Conservation (phyloP, 2,888 invertebrate species). For the Malthinus seriepunctatus region DNA sequence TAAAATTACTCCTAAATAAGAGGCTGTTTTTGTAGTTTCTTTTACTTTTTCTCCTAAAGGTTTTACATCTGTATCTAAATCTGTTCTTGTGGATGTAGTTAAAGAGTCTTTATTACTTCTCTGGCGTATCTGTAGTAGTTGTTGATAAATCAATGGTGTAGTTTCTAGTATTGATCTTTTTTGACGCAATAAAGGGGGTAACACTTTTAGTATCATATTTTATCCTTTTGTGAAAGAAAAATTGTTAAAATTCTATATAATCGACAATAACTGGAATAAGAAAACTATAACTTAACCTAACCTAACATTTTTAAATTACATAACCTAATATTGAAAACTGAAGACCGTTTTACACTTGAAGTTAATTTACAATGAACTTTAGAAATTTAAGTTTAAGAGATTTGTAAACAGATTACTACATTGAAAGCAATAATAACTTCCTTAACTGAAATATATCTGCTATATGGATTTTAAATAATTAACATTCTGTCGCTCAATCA, state of each 20-base stretch:
- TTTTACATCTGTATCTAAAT: conserved; percentile 59
- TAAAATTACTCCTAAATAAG: conserved; percentile 82
- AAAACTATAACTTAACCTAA: too few species aligned
- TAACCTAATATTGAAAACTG: too few species aligned
- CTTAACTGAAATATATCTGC: too few species aligned
- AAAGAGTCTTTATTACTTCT: conserved; percentile 27
- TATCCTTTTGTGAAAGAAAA: neutral
- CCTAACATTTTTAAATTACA: too few species aligned
- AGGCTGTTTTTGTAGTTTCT: conserved; percentile 87
- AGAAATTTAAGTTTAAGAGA: too few species aligned
- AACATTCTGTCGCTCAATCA: too few species aligned
- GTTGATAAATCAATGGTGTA: conserved; percentile 14
- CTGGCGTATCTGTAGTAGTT: conserved; percentile 13
- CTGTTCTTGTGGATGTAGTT: conserved; percentile 31
- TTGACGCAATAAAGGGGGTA: conserved; percentile 28
- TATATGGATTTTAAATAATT: too few species aligned
- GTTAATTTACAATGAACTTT: too few species aligned
- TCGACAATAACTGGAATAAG: too few species aligned
- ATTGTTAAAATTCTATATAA: neutral
- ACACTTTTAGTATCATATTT: conserved; percentile 31
- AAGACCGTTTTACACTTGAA: too few species aligned
- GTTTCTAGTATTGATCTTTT: conserved; percentile 18
- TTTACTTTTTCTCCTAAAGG: conserved; percentile 79
- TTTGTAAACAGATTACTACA: too few species aligned
- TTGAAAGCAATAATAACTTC: too few species aligned